Evolutionary conservation across 2,888 invertebrate genomes (phyloP).

Genomic region (Eristalinus aeneus): DNA sequence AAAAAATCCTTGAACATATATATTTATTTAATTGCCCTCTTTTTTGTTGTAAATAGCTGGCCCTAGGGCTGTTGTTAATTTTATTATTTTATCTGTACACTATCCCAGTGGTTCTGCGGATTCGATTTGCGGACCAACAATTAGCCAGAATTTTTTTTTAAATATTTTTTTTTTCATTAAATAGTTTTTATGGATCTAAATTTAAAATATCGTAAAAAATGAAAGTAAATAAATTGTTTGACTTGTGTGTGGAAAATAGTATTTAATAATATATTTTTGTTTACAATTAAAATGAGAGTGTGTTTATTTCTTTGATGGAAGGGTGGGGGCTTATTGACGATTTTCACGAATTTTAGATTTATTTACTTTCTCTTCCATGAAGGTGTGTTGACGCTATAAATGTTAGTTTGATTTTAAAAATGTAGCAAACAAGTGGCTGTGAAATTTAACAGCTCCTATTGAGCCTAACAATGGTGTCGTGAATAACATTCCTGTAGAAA

Average conservation of each 20-base stretch:
- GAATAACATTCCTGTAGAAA: too few relatives aligned
- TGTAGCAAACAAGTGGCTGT: too few relatives aligned
- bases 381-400: too few relatives aligned
- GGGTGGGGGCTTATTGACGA: not conserved
- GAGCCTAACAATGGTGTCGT: too few relatives aligned
- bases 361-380: too few relatives aligned
- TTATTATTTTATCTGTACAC: conserved; percentile 41
- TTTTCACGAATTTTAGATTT: not conserved
- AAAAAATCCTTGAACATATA: conserved; percentile 49
- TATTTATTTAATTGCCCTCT: conserved; percentile 28
- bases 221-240: conserved; percentile 50
- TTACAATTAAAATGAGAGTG: conserved; percentile 33
- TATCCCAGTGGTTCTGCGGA: conserved; percentile 54
- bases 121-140: conserved; percentile 24
- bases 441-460: too few relatives aligned
- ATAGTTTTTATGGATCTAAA: conserved; percentile 23
- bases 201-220: not conserved
- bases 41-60: conserved; percentile 57
- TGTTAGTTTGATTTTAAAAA: too few relatives aligned
- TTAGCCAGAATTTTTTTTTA: conserved; percentile 64
- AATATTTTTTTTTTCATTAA: not conserved
- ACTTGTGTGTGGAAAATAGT: conserved; percentile 63
- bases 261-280: conserved; percentile 67
- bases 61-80: conserved; percentile 64
- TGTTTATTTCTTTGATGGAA: not conserved